These are phyloP conservation scores for Petrolisthes manimaculis DNA, from an alignment of 2,888 invertebrate genomes.

Conservation along the genomic window DNA sequence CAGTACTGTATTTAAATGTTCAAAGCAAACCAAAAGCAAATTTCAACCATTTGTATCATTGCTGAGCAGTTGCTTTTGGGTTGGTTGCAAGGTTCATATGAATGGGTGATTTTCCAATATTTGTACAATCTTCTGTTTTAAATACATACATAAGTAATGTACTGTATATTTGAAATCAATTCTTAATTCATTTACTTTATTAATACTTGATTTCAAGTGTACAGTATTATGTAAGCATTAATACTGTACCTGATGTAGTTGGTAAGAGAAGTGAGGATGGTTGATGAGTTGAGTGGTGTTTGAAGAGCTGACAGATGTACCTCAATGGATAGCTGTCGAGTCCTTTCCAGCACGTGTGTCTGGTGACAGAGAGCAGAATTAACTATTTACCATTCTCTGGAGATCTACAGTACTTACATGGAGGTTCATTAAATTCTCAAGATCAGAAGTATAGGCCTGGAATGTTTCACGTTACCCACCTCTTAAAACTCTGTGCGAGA, in stretches of 20 bases:
- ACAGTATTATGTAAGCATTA: no score
- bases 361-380: not conserved
- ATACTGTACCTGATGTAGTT: slow-evolving; percentile 14
- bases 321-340: slow-evolving; percentile 3
- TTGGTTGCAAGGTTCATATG: not conserved
- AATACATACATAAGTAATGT: no score
- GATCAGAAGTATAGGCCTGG: not conserved
- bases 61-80: no score
- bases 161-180: not conserved
- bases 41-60: no score
- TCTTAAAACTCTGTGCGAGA: no score
- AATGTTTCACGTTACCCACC: no score
- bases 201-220: no score
- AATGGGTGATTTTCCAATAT: not conserved
- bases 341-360: slow-evolving; percentile 5
- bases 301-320: slow-evolving; percentile 2
- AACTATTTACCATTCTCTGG: not conserved
- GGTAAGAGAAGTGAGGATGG: not conserved
- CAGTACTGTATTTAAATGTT: no score
- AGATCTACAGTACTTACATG: not conserved
- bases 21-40: no score
- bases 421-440: not conserved
- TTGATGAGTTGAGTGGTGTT: no score
- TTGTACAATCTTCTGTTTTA: not conserved
- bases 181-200: not conserved